phyloP scores from a whole-genome alignment of 2,113 vertebrate genomes.

The Bubo bubo region DNA sequence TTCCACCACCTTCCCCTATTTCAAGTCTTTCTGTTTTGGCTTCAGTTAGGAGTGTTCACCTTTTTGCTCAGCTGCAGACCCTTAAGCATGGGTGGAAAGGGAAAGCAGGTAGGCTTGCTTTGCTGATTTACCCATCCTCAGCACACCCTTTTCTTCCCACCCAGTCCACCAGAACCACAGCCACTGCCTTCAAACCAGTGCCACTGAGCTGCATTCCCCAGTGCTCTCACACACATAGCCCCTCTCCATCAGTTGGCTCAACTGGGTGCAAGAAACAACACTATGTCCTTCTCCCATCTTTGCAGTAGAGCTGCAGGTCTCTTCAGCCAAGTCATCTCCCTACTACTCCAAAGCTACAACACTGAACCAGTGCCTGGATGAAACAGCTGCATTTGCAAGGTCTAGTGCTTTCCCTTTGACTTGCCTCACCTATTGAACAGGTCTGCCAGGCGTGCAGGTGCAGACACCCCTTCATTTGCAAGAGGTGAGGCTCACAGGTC shows the following conservation, averaged over 20 bases:
- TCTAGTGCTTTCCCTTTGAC: not conserved
- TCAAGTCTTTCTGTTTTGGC: not conserved
- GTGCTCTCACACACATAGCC: not conserved
- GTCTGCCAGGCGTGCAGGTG: slow-evolving; percentile 5
- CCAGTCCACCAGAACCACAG: not conserved
- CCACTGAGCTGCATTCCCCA: not conserved
- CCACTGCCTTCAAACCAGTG: not conserved
- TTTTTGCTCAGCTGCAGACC: not conserved
- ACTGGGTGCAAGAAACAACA: not conserved
- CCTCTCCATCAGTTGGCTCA: not conserved
- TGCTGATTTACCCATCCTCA: not conserved
- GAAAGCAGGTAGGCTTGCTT: not conserved
- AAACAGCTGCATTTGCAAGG: not conserved
- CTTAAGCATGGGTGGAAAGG: not conserved
- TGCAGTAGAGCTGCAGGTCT: not conserved
- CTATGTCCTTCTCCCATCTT: not conserved
- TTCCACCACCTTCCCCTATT: not conserved
- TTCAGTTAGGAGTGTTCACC: not conserved
- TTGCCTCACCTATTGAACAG: not conserved
- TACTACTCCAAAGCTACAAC: not conserved
- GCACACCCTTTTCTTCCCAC: not conserved
- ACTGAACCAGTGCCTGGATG: not conserved
- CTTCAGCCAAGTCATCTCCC: not conserved
- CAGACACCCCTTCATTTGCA: slow-evolving; percentile 2
- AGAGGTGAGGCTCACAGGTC: slow-evolving; percentile 57